A percentile compares a stretch with the other conserved stretches of the same genome.
Evolutionary conservation across 2,113 vertebrate species (phyloP).

Genomic region (Melanocharis versteri): DNA sequence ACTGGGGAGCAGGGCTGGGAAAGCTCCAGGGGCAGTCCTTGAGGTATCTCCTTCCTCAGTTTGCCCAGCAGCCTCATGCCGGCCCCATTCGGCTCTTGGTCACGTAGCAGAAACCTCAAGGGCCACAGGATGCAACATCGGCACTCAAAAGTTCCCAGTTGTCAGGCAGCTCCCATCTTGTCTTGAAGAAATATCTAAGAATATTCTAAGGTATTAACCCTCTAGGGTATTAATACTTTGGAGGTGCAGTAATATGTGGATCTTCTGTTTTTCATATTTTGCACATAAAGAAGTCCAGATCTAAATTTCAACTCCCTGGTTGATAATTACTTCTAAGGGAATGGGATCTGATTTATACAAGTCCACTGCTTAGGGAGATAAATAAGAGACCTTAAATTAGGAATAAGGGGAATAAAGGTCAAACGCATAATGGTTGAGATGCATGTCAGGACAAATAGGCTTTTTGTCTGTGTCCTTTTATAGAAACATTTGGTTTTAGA

Average conservation of each 20-base stretch:
- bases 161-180: background rate
- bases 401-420: conserved; percentile 57
- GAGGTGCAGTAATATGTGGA: background rate
- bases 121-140: background rate
- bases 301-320: conserved; percentile 37
- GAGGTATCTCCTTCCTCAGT: background rate
- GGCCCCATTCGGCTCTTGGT: background rate
- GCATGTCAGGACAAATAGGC: conserved; percentile 9
- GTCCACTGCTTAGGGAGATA: conserved; percentile 42
- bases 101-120: background rate
- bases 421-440: conserved; percentile 34
- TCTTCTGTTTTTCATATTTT: conserved; percentile 38
- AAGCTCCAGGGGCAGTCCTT: background rate
- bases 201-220: background rate
- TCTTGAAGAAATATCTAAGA: background rate
- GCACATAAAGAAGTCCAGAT: conserved; percentile 46
- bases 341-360: conserved; percentile 39
- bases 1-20: background rate
- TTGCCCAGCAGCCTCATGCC: background rate
- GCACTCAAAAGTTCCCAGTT: background rate
- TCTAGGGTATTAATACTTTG: background rate
- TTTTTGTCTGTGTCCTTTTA: conserved; percentile 17
- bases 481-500: conserved; percentile 2
- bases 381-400: conserved; percentile 66
- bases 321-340: conserved; percentile 57